These are phyloP conservation scores for Leptopilina clavipes DNA, from an alignment of 1,140 invertebrate species.

Conservation along the genomic window DNA sequence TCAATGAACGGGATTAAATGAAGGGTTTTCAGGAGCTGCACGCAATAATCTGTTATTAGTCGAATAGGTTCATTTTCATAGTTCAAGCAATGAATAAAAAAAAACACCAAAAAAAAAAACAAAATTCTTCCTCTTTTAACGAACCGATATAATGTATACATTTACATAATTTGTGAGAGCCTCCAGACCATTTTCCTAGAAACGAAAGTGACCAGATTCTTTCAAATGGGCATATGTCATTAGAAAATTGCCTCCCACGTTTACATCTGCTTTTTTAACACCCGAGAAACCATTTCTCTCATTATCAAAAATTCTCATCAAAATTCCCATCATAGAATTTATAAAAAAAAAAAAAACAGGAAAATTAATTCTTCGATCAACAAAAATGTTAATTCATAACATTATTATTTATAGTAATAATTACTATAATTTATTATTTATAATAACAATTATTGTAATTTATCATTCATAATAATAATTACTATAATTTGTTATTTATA, in stretches of 20 bases:
- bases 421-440: too few relatives aligned
- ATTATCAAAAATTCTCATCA: background rate
- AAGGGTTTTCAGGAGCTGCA: background rate
- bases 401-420: too few relatives aligned
- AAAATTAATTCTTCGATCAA: too few relatives aligned
- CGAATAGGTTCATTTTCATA: background rate
- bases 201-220: conserved; percentile 16
- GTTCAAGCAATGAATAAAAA: background rate
- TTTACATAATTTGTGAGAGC: background rate
- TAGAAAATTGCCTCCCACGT: background rate
- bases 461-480: too few relatives aligned
- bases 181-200: background rate
- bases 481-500: too few relatives aligned
- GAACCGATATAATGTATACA: background rate
- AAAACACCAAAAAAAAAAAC: background rate
- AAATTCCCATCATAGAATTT: too few relatives aligned
- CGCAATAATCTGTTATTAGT: background rate
- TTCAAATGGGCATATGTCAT: background rate
- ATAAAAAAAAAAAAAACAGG: background rate
- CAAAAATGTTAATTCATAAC: too few relatives aligned
- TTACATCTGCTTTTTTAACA: conserved; percentile 4
- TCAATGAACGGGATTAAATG: conserved; percentile 23
- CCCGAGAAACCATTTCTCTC: background rate
- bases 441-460: too few relatives aligned
- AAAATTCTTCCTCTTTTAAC: background rate